These are phyloP conservation scores for Hephaestus fuliginosus DNA, from an alignment of 2,797 vertebrate species.

Conservation along the genomic window DNA sequence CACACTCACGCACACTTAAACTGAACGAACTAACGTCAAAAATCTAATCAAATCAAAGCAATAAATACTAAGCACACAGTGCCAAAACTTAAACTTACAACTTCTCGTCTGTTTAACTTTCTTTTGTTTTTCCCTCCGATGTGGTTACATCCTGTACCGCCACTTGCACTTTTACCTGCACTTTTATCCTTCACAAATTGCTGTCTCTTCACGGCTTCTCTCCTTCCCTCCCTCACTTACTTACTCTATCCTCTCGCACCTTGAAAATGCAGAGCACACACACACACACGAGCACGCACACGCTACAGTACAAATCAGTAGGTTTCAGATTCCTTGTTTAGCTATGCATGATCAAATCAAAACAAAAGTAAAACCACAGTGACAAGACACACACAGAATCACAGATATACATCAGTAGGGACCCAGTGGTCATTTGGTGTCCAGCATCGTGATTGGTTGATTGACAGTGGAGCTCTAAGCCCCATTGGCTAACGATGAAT, in stretches of 20 bases:
- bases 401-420: constrained; percentile 80
- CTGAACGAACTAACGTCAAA: constrained; percentile 55
- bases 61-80: constrained; percentile 85
- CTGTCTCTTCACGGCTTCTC: constrained; percentile 15
- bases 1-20: constrained; percentile 47
- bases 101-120: constrained; percentile 30
- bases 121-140: not conserved
- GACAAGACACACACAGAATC: constrained; percentile 74
- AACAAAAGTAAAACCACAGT: constrained; percentile 67
- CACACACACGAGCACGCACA: constrained; percentile 18
- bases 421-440: constrained; percentile 71
- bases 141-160: constrained; percentile 30
- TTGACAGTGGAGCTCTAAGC: constrained; percentile 56
- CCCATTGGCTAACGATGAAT: constrained; percentile 39
- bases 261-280: constrained; percentile 50
- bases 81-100: constrained; percentile 68
- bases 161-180: constrained; percentile 29
- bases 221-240: constrained; percentile 37
- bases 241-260: constrained; percentile 50
- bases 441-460: constrained; percentile 82
- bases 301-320: constrained; percentile 79
- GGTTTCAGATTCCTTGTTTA: constrained; percentile 65
- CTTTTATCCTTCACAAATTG: constrained; percentile 14
- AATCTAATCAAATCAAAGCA: constrained; percentile 60
- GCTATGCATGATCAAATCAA: constrained; percentile 66